Percentiles rank a stretch among this genome's conserved stretches.
Conservation (phyloP, 2,888 invertebrate genomes). For the Perizoma flavofasciatum region DNA sequence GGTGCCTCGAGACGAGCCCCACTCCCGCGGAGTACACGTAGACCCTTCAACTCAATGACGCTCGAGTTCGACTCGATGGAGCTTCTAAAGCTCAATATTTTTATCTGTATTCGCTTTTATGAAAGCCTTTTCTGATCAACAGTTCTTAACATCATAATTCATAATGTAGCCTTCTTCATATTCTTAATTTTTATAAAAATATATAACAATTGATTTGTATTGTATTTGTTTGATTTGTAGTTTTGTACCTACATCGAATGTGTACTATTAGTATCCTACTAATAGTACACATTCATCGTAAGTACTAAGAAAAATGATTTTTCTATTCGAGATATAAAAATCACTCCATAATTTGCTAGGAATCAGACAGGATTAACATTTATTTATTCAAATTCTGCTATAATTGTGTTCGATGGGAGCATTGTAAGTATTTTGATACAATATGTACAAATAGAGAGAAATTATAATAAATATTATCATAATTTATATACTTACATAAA, state of each 20-base stretch:
- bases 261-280: no score
- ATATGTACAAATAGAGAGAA: conserved; percentile 43
- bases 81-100: conserved; percentile 51
- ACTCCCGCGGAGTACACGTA: conserved; percentile 29
- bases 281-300: no score
- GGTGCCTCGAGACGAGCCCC: conserved; percentile 14
- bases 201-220: no score
- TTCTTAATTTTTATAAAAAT: no score
- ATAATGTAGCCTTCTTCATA: background rate
- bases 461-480: conserved; percentile 58
- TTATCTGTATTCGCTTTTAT: conserved; percentile 40
- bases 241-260: no score
- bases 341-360: conserved; percentile 3
- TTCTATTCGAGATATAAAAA: no score
- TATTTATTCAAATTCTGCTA: conserved; percentile 29
- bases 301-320: no score
- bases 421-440: conserved; percentile 25
- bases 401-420: conserved; percentile 26
- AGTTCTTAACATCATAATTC: conserved; percentile 2
- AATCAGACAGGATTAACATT: conserved; percentile 12
- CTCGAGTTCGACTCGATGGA: conserved; percentile 51
- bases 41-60: conserved; percentile 34
- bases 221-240: no score
- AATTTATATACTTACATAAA: conserved; percentile 10
- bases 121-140: conserved; percentile 5